phyloP scores from a whole-genome alignment of 2,113 vertebrate species.

The Aptenodytes patagonicus region DNA sequence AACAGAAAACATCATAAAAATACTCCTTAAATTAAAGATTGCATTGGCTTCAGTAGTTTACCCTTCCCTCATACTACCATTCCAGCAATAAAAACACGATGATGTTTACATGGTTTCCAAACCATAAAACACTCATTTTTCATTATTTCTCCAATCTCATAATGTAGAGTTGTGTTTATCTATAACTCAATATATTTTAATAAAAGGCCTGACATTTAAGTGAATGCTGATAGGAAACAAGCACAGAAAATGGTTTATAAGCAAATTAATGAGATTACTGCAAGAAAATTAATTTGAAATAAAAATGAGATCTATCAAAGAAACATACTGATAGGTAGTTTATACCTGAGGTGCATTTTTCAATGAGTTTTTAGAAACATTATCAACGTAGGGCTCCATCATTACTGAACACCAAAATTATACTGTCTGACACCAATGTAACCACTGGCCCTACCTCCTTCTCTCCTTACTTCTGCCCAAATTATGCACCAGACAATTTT shows the following conservation, averaged over 20 bases:
- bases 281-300: background rate
- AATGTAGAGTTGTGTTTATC: background rate
- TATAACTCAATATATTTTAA: background rate
- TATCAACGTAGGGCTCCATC: background rate
- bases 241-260: background rate
- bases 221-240: background rate
- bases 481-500: background rate
- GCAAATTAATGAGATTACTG: background rate
- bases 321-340: background rate
- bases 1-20: conserved; percentile 18
- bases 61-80: background rate
- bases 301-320: background rate
- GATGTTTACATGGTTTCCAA: conserved; percentile 10
- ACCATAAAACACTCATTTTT: background rate
- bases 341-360: background rate
- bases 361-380: background rate
- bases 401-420: background rate
- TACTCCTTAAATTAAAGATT: conserved; percentile 15
- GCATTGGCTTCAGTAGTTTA: background rate
- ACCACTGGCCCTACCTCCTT: background rate
- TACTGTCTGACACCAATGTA: background rate
- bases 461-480: background rate
- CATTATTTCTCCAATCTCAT: background rate
- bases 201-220: conserved; percentile 26
- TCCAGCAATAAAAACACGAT: background rate